Evolutionary conservation across 2,113 vertebrate species (phyloP).

Genomic region (Noctilio leporinus): DNA sequence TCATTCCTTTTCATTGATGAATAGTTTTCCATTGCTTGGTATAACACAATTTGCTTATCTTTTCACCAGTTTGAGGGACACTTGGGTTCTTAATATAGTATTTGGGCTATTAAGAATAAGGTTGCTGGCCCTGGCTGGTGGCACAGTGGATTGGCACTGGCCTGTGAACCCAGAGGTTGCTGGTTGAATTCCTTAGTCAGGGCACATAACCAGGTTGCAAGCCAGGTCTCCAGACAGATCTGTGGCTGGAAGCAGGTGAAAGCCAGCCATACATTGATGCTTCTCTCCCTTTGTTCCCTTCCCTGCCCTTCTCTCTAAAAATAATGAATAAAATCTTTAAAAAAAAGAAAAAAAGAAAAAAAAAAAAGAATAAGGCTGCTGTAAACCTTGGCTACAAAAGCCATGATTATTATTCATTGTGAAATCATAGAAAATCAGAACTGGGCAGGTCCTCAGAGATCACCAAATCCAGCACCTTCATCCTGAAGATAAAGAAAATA

Average conservation of each 20-base stretch:
- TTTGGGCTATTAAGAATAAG: background rate
- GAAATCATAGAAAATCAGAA: conserved; percentile 1
- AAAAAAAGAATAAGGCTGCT: background rate
- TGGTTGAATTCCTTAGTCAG: too few relatives aligned
- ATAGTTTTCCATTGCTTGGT: background rate
- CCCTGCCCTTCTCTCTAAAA: too few relatives aligned
- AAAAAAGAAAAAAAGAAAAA: too few relatives aligned
- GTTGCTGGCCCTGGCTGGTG: background rate
- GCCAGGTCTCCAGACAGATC: too few relatives aligned
- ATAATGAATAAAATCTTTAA: too few relatives aligned
- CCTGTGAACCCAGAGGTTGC: too few relatives aligned
- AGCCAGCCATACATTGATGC: too few relatives aligned
- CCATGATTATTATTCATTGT: background rate
- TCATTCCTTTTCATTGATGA: background rate
- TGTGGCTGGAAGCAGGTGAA: too few relatives aligned
- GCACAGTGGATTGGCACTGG: too few relatives aligned
- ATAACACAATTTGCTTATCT: background rate
- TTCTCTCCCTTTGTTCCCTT: too few relatives aligned
- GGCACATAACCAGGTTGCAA: too few relatives aligned
- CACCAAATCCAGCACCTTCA: background rate
- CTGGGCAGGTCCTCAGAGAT: background rate
- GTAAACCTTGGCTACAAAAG: background rate
- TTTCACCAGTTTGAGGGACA: background rate
- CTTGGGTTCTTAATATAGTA: background rate
- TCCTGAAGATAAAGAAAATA: background rate